Conservation (phyloP, 2,113 vertebrate species). For the Scartelaos histophorus region DNA sequence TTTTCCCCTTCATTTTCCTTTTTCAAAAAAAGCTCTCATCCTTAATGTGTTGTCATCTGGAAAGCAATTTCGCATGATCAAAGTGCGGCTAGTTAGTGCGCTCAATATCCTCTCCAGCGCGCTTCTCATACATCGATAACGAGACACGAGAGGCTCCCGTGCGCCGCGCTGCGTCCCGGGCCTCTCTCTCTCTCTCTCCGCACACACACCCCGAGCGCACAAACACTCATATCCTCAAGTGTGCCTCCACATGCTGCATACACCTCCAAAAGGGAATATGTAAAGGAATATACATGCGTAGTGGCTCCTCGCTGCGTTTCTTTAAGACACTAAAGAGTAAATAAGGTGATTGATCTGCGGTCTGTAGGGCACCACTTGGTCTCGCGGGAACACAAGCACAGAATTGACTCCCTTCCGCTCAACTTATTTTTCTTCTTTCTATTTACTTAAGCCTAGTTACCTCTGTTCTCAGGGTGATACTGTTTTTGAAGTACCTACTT, state of each 20-base stretch:
- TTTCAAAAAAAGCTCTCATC: constrained; percentile 56
- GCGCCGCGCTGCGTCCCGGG: constrained; percentile 49
- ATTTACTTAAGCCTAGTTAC: not conserved
- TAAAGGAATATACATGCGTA: not conserved
- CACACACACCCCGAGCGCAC: constrained; percentile 18
- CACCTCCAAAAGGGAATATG: not conserved
- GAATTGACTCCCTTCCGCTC: constrained; percentile 31
- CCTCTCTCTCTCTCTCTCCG: constrained; percentile 18
- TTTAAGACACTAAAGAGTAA: constrained; percentile 60
- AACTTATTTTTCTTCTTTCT: not conserved
- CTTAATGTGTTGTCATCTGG: constrained; percentile 69
- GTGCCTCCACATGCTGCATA: constrained; percentile 11
- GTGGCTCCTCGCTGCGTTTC: constrained; percentile 17
- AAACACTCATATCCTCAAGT: not conserved
- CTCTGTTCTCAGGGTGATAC: not conserved
- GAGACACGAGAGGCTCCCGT: constrained; percentile 52
- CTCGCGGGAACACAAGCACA: constrained; percentile 43
- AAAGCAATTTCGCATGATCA: constrained; percentile 68
- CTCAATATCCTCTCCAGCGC: constrained; percentile 67
- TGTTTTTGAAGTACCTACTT: not conserved
- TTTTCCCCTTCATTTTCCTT: constrained; percentile 29
- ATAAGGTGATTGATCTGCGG: constrained; percentile 72
- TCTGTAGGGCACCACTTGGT: constrained; percentile 44
- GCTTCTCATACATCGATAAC: constrained; percentile 67
- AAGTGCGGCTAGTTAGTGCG: constrained; percentile 72